A percentile compares a stretch with the other conserved stretches of the same genome.
phyloP scores from a whole-genome alignment of 2,113 vertebrate genomes.

The Platichthys flesus region DNA sequence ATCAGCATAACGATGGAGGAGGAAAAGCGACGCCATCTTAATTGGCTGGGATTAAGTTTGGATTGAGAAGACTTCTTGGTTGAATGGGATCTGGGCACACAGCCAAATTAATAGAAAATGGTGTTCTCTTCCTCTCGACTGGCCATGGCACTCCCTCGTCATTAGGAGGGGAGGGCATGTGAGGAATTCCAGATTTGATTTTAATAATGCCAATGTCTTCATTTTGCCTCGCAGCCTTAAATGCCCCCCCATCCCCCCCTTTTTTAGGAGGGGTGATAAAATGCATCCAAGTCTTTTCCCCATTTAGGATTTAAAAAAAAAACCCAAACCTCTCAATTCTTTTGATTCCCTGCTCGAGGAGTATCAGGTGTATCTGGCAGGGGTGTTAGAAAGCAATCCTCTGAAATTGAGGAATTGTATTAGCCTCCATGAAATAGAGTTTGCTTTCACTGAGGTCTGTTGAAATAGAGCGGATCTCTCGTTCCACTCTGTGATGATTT shows the following conservation, averaged over 20 bases:
- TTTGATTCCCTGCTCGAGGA: slow-evolving; percentile 81
- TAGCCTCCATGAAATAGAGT: slow-evolving; percentile 31
- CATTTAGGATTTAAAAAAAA: slow-evolving; percentile 80
- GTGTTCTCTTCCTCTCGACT: slow-evolving; percentile 91
- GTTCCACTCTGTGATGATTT: slow-evolving; percentile 2
- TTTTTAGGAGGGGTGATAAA: neutral
- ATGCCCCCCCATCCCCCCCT: slow-evolving; percentile 27
- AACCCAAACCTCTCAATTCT: slow-evolving; percentile 67
- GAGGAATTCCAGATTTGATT: slow-evolving; percentile 92
- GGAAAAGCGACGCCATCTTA: slow-evolving; percentile 82
- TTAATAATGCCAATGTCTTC: slow-evolving; percentile 95
- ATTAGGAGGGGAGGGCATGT: slow-evolving; percentile 89
- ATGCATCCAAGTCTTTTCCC: slow-evolving; percentile 35
- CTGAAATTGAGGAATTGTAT: slow-evolving; percentile 77
- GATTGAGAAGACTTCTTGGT: slow-evolving; percentile 92
- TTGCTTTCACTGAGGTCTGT: slow-evolving; percentile 22
- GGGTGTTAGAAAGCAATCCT: slow-evolving; percentile 74
- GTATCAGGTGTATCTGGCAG: slow-evolving; percentile 85
- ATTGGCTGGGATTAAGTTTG: slow-evolving; percentile 88
- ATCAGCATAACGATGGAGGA: slow-evolving; percentile 80
- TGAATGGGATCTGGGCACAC: slow-evolving; percentile 94
- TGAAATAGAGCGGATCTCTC: slow-evolving; percentile 24
- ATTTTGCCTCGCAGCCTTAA: slow-evolving; percentile 89
- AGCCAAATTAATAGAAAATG: slow-evolving; percentile 96
- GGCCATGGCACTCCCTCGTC: slow-evolving; percentile 88